A percentile compares a stretch with the other conserved stretches of the same genome.
These are phyloP conservation scores for Aepyceros melampus DNA, from an alignment of 2,113 vertebrate genomes.

Conservation along the genomic window DNA sequence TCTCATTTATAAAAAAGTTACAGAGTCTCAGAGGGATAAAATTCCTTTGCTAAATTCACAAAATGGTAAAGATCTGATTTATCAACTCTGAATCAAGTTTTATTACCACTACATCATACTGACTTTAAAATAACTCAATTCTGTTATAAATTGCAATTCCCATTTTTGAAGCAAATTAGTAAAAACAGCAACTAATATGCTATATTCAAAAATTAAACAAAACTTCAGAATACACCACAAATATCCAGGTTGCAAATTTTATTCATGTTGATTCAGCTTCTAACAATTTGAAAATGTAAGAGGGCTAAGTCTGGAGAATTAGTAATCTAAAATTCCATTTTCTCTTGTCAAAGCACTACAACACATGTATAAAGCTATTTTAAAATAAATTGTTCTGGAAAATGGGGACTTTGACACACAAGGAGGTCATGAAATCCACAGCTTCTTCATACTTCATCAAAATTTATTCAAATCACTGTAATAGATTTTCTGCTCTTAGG, in stretches of 20 bases:
- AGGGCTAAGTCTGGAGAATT: background rate
- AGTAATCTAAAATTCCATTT: background rate
- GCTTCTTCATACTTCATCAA: background rate
- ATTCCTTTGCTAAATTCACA: background rate
- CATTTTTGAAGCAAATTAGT: background rate
- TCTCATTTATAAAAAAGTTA: background rate
- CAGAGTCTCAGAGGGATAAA: background rate
- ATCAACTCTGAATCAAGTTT: background rate
- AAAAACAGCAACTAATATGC: background rate
- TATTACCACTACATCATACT: background rate
- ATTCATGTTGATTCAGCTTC: background rate
- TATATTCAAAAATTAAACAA: background rate
- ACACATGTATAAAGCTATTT: background rate
- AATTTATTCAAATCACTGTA: constrained; percentile 9
- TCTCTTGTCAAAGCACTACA: background rate
- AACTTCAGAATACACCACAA: background rate
- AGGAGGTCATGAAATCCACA: background rate
- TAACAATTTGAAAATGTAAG: background rate
- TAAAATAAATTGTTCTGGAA: constrained; percentile 8
- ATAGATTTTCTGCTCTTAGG: constrained; percentile 45
- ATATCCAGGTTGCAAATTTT: background rate
- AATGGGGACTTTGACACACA: background rate
- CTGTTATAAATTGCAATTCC: background rate
- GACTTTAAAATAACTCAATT: background rate
- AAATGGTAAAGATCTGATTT: background rate